Evolutionary conservation across 2,113 vertebrate species (phyloP), one percentile per base, ranked within the genome.

Genomic region (Gallinago undulata): DNA sequence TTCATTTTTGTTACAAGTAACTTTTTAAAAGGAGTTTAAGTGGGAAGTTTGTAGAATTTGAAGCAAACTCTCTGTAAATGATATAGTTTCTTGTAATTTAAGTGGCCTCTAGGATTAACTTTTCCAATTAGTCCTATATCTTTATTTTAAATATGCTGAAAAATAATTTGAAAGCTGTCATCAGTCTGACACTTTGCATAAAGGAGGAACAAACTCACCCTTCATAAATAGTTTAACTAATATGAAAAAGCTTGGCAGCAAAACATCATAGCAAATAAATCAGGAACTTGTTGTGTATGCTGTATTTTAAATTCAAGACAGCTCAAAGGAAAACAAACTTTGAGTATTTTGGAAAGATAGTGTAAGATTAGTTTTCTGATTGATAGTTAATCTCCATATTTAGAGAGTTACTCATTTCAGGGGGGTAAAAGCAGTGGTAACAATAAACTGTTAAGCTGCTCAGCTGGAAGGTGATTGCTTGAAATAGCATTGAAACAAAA

Each of bases 191-290:
- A 31, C 18, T 75, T 84, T 89, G 41, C 23, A 84, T 51, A 87
- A 63, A 24, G 10, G 21, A 82, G 45, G 28, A 76, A 72, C 6
- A 82, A 88, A 51, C 19, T 72, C 56, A 87, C 7, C 22, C 30
- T 93, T 96, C 57, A 68, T 56, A 92, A 94, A 82, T 59, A 68
- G 43, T 81, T 74, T 33, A 70, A 93, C 19, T 59, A 86, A 90
- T 41, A 66, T 51, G 13, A 84, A 93, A 92, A 91, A 43, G 1
- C 23, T 72, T 93, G 87, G 23, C 67, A 91, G 28, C 6, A 77
- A 80, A 67, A 43, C 24, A 48, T 28, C 13, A 21, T 31, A 81
- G 14, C 19, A 77, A 83, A 87, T 87, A 87, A 80, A 93, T 94
- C 43, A 80, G 30, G 5, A 88, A 1, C 8, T 11, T 75, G 79